Conservation (phyloP, 1,140 invertebrate genomes). For the Pentalonia nigronervosa region DNA sequence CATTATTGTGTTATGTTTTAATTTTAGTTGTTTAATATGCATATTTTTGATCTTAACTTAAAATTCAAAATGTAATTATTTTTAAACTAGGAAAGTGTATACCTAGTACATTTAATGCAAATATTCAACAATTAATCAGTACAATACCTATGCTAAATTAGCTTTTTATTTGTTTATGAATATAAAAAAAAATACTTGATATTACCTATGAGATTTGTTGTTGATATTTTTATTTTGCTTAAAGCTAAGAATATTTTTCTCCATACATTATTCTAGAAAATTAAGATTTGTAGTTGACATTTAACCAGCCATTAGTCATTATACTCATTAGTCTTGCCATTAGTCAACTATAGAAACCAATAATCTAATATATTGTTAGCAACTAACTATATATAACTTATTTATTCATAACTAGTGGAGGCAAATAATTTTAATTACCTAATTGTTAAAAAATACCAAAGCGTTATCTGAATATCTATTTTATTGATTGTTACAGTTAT, state of each 20-base stretch:
- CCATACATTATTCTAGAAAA: background rate
- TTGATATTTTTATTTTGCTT: background rate
- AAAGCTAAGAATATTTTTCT: background rate
- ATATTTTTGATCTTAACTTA: no score
- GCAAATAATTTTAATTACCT: background rate
- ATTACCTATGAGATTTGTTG: background rate
- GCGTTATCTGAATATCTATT: background rate
- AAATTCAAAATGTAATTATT: no score
- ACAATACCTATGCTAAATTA: background rate
- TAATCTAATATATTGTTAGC: background rate
- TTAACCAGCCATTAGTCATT: background rate
- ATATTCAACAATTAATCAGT: no score
- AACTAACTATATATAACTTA: background rate
- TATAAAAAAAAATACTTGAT: background rate
- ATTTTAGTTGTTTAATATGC: background rate
- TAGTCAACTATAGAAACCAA: background rate
- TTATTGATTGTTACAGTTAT: background rate
- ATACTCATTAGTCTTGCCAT: background rate
- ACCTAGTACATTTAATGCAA: no score
- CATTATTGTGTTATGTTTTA: background rate
- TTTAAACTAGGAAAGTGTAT: no score
- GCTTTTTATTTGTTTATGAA: background rate
- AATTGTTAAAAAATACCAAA: background rate
- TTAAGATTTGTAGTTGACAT: no score
- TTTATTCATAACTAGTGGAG: background rate